These are phyloP conservation scores for Sthenelais limicola DNA, from an alignment of 2,888 invertebrate genomes.

Conservation along the genomic window DNA sequence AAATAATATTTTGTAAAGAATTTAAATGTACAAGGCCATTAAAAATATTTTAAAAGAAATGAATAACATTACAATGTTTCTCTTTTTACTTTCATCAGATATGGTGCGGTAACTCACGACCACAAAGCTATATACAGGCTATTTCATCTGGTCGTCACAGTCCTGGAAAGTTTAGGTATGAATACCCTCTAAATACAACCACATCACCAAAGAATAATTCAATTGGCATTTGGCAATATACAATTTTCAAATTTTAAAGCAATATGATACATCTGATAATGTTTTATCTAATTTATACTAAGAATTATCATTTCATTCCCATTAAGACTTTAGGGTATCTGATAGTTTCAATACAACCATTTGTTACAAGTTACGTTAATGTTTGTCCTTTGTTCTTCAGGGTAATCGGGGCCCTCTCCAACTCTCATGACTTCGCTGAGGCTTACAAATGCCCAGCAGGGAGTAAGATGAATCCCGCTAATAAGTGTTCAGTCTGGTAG, in stretches of 20 bases:
- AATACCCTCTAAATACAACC: too few relatives aligned
- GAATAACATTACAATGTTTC: too few relatives aligned
- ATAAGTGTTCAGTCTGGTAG: constrained; percentile 80
- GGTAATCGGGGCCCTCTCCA: constrained; percentile 92
- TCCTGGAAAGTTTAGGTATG: constrained; percentile 82
- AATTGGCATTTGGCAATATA: background rate
- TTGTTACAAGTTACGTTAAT: background rate
- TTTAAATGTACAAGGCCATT: too few relatives aligned
- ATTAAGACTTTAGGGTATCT: background rate
- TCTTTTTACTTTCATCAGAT: constrained; percentile 77
- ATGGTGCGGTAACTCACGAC: constrained; percentile 86
- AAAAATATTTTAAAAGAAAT: too few relatives aligned
- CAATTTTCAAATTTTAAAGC: background rate
- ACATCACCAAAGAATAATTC: background rate
- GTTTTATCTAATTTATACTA: background rate
- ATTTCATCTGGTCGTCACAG: constrained; percentile 95
- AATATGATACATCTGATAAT: background rate
- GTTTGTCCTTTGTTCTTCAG: too few relatives aligned
- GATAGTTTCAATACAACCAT: background rate
- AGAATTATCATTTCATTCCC: background rate
- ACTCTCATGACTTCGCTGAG: constrained; percentile 87
- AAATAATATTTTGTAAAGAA: too few relatives aligned
- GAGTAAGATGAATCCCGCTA: constrained; percentile 91
- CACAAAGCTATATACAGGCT: constrained; percentile 84
- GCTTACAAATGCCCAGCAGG: constrained; percentile 90